These are phyloP conservation scores for Gallinago stenura DNA, from an alignment of 2,797 vertebrate species.

Conservation along the genomic window DNA sequence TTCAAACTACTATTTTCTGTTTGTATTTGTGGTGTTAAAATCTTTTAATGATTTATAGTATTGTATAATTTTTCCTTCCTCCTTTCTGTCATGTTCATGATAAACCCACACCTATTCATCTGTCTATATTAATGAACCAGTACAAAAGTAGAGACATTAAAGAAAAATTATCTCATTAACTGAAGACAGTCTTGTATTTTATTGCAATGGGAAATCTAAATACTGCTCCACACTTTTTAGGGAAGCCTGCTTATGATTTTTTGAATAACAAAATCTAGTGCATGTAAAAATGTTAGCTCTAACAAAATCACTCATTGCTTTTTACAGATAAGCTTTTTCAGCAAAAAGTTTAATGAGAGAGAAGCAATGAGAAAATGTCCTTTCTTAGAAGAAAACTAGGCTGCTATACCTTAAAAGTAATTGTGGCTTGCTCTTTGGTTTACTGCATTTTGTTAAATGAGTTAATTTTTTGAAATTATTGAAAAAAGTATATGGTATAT, in stretches of 20 bases:
- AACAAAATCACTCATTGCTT: conserved; percentile 3
- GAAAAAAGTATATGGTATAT: background rate
- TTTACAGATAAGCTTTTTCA: background rate
- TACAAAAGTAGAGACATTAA: conserved; percentile 31
- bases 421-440: background rate
- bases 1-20: background rate
- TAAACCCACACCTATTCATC: conserved; percentile 18
- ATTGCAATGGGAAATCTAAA: conserved; percentile 29
- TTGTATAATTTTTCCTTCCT: background rate
- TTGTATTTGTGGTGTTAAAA: conserved; percentile 33
- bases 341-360: background rate
- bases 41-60: background rate
- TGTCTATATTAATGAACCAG: background rate
- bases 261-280: conserved; percentile 42
- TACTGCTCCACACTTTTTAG: background rate
- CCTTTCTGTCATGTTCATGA: background rate
- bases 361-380: background rate
- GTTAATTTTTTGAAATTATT: conserved; percentile 27
- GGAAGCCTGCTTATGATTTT: background rate
- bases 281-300: conserved; percentile 47
- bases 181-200: conserved; percentile 24
- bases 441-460: background rate
- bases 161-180: conserved; percentile 42
- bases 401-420: background rate
- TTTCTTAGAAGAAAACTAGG: conserved; percentile 4